Evolutionary conservation across 2,888 invertebrate genomes (phyloP), one percentile per base, ranked within the genome.

Genomic region (Acronicta leporina): DNA sequence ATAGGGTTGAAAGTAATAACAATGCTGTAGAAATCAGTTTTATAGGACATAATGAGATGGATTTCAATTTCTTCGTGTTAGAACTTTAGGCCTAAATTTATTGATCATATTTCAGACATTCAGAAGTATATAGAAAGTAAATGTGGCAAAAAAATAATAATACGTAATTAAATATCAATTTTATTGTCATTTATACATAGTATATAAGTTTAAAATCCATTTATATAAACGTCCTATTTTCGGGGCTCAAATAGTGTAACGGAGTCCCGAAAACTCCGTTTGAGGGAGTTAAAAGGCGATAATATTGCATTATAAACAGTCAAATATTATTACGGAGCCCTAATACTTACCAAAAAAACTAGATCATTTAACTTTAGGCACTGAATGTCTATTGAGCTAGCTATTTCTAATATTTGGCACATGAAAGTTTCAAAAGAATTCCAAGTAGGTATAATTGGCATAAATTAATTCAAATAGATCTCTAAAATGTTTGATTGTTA

Each of bases 31-130:
- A 6, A 46, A 30, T 20, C 0, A 3, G 3, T 33, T 30, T 10
- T 3, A 2, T 0, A 14, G 8, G 3, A 14, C 0, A 40, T n/a
- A 3, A 16, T 38, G 7, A 27, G 33, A 10, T 38, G 20, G 0
- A n/a, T 14, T 40, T 41, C 0, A 20, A 11, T 20, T 35, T 53
- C 25, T 59, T 6, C 2, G 5, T 9, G 0, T 0, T 25, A 35
- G 42, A 6, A 45, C 7, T 56, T 49, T 73, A 73, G 75, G 73
- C 75, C 73, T 75, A 73, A 70, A 73, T 7, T 41, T 56, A 14
- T 15, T 33, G 30, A 45, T 38, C 11, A 43, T 49, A 50, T 43
- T 44, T 48, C 25, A 1, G 41, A 44, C 15, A 42, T 33, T 38
- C 43, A 9, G 0, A 41, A 46, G 30, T 43, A 45, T 30, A 14